A percentile compares a stretch with the other conserved stretches of the same genome.
Evolutionary conservation across 35 echinoderm and acorn worm species (phyloP).

Genomic region (Lytechinus pictus): DNA sequence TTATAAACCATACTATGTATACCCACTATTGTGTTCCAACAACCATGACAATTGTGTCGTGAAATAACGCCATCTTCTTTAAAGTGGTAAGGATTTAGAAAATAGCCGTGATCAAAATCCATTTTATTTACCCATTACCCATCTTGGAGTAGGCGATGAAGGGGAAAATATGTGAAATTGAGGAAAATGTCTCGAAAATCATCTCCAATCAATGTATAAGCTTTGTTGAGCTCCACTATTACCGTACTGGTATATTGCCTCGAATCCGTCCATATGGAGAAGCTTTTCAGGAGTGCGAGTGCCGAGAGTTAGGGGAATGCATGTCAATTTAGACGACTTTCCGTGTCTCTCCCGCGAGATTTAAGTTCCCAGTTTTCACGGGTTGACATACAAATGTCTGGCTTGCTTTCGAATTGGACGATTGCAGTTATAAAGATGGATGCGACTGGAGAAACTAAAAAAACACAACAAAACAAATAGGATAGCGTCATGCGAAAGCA

Average conservation of each 20-base stretch:
- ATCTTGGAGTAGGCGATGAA: not conserved
- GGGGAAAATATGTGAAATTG: not conserved
- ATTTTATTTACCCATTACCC: not conserved
- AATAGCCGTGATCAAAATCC: not conserved
- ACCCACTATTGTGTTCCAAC: too few relatives aligned
- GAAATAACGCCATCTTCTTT: too few relatives aligned
- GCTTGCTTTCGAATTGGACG: too few relatives aligned
- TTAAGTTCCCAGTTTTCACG: not conserved
- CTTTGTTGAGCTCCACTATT: not conserved
- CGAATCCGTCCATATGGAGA: not conserved
- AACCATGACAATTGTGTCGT: too few relatives aligned
- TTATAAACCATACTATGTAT: too few relatives aligned
- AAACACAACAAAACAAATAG: too few relatives aligned
- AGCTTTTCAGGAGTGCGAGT: not conserved
- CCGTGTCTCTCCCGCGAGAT: not conserved
- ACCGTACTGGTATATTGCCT: not conserved
- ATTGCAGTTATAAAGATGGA: too few relatives aligned
- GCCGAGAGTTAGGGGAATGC: not conserved
- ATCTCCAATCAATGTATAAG: not conserved
- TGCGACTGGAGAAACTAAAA: too few relatives aligned
- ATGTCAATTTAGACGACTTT: not conserved
- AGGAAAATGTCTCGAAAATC: not conserved
- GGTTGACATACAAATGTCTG: too few relatives aligned
- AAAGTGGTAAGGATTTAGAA: too few relatives aligned
- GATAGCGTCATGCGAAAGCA: too few relatives aligned